Evolutionary conservation across 2,797 vertebrate genomes (phyloP).

Genomic region (Acridotheres tristis): DNA sequence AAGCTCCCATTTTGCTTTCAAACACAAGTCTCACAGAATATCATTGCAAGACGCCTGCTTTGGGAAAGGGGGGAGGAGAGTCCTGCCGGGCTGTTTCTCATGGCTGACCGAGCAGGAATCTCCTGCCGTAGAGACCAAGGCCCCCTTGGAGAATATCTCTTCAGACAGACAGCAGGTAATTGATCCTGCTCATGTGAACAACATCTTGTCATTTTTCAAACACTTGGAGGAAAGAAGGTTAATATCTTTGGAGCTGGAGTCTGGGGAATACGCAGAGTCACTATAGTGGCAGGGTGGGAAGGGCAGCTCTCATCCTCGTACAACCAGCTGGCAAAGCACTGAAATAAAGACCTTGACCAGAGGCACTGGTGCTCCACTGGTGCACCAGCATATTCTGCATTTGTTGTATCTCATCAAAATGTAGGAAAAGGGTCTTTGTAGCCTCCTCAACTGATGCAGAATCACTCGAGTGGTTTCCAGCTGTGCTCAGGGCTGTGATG

Average conservation of each 20-base stretch:
- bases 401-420: neutral
- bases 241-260: neutral
- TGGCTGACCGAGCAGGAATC: conserved; percentile 14
- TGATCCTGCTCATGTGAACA: conserved; percentile 51
- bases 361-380: neutral
- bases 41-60: neutral
- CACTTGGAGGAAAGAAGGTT: neutral
- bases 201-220: conserved; percentile 34
- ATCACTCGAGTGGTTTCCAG: neutral
- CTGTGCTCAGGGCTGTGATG: neutral
- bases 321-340: neutral
- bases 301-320: neutral
- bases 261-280: neutral
- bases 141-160: conserved; percentile 5
- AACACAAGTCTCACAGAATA: neutral
- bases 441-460: neutral
- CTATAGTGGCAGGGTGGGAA: neutral
- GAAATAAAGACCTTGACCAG: neutral
- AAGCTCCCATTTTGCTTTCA: neutral
- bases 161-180: conserved; percentile 38
- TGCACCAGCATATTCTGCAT: neutral
- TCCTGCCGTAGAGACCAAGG: neutral
- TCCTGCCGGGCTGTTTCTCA: neutral
- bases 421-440: neutral
- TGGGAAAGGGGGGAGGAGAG: neutral